phyloP scores from a whole-genome alignment of 2,797 vertebrate species.

The Channallabes apus region DNA sequence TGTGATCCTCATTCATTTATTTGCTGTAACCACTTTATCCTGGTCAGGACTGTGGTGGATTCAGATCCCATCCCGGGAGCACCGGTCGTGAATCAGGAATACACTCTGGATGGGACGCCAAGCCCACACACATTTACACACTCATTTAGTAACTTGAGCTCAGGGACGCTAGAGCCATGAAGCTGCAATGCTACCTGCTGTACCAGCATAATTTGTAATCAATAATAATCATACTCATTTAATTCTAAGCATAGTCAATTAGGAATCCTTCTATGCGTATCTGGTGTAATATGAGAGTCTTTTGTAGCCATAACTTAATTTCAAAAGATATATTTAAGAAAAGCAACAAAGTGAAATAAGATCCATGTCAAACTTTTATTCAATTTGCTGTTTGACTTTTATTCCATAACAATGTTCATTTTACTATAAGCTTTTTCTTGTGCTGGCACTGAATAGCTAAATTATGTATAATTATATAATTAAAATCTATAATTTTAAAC shows the following conservation, averaged over 20 bases:
- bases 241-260: slow-evolving; percentile 5
- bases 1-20: background rate
- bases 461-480: too few species aligned
- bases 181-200: background rate
- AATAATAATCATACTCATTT: slow-evolving; percentile 8
- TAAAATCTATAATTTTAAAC: background rate
- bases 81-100: background rate
- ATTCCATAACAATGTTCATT: background rate
- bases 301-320: background rate
- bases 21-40: background rate
- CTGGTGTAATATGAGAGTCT: slow-evolving; percentile 4
- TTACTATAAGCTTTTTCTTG: background rate
- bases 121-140: background rate
- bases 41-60: background rate
- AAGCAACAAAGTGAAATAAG: background rate
- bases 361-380: background rate
- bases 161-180: background rate
- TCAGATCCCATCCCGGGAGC: background rate
- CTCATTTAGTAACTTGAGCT: background rate
- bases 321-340: background rate
- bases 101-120: background rate
- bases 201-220: slow-evolving; percentile 8
- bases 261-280: background rate
- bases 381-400: background rate
- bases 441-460: background rate